Evolutionary conservation across 2,113 vertebrate genomes (phyloP).

Genomic region (Glaucidium brasilianum): DNA sequence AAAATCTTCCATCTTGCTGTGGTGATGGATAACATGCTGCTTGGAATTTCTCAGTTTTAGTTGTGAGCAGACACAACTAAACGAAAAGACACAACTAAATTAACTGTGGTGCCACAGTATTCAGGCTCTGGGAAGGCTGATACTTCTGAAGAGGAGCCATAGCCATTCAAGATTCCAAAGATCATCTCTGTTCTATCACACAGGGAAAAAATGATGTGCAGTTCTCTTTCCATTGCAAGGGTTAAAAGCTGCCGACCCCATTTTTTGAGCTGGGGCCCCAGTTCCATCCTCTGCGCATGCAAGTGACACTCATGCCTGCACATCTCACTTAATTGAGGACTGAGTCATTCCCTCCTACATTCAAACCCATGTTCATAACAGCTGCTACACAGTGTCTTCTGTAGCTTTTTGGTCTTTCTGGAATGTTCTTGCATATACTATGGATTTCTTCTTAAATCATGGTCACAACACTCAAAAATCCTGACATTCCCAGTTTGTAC

Average conservation of each 20-base stretch:
- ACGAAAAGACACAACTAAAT: too few species aligned
- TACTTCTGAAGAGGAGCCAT: background rate
- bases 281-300: background rate
- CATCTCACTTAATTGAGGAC: background rate
- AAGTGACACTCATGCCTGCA: background rate
- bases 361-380: background rate
- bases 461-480: background rate
- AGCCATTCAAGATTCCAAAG: background rate
- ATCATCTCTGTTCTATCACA: background rate
- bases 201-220: accelerated
- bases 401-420: background rate
- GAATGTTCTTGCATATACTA: background rate
- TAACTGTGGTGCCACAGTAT: background rate
- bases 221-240: background rate
- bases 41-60: background rate
- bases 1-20: background rate
- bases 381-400: background rate
- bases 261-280: background rate
- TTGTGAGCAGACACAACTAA: background rate
- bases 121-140: background rate
- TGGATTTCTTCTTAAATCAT: background rate
- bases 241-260: background rate
- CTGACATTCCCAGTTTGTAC: background rate
- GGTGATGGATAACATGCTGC: background rate
- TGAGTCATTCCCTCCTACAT: constrained; percentile 38